Conservation (phyloP, 2,888 invertebrate genomes). For the Acheta domesticus region DNA sequence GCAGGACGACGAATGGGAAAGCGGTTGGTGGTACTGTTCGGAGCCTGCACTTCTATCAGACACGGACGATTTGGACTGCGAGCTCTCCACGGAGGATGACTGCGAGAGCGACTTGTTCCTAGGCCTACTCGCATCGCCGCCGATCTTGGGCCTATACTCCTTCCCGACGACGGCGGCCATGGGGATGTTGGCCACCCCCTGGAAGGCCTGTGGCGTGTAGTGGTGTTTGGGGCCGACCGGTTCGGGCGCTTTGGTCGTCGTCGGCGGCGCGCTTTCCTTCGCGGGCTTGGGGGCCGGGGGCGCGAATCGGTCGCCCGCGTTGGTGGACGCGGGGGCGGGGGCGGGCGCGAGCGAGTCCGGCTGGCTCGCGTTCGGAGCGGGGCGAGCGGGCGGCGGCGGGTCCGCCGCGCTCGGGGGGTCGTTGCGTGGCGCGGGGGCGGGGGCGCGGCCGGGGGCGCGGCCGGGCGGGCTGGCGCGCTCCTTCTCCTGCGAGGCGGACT, state of each 20-base stretch:
- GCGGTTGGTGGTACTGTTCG: background rate
- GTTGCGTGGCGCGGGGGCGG: too few relatives aligned
- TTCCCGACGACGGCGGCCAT: conserved; percentile 26
- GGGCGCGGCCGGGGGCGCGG: too few relatives aligned
- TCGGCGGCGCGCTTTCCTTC: too few relatives aligned
- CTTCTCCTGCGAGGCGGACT: background rate
- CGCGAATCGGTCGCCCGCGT: too few relatives aligned
- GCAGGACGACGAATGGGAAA: conserved; percentile 22
- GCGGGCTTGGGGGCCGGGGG: too few relatives aligned
- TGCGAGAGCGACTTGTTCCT: conserved; percentile 25
- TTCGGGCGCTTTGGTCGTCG: background rate
- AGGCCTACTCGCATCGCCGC: too few relatives aligned
- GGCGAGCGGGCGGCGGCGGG: too few relatives aligned
- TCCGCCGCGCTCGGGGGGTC: too few relatives aligned
- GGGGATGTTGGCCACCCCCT: conserved; percentile 19
- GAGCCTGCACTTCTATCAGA: background rate
- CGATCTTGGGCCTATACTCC: conserved; percentile 27
- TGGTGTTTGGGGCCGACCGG: background rate
- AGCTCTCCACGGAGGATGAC: conserved; percentile 26
- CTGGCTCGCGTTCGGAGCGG: too few relatives aligned
- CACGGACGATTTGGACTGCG: background rate
- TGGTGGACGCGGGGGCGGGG: too few relatives aligned
- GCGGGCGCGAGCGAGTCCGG: too few relatives aligned
- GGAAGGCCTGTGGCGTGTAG: background rate
- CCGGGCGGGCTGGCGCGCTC: background rate